phyloP scores from a whole-genome alignment of 2,888 invertebrate species.

The Phymatocera aterrima region DNA sequence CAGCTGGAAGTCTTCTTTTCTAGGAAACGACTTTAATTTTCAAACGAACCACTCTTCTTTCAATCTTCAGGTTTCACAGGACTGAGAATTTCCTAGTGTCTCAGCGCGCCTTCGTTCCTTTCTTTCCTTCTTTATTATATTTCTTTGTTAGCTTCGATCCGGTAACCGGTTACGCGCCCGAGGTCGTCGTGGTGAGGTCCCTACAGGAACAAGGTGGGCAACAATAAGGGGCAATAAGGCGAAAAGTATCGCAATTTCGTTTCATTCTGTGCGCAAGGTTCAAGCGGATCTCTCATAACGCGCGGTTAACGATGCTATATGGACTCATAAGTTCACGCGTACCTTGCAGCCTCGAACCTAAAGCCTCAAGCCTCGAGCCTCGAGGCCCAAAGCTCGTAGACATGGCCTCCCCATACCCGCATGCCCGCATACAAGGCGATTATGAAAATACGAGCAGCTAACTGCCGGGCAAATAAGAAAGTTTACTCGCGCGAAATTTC shows the following conservation, averaged over 20 bases:
- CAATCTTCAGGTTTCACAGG: constrained; percentile 25
- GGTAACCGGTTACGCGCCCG: background rate
- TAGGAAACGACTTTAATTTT: constrained; percentile 38
- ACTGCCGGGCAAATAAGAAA: constrained; percentile 48
- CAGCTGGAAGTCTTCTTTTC: constrained; percentile 23
- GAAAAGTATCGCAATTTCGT: constrained; percentile 48
- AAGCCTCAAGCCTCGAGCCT: constrained; percentile 20
- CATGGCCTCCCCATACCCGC: constrained; percentile 45
- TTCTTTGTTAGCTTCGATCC: background rate
- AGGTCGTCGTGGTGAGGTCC: background rate
- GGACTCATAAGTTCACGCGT: constrained; percentile 44
- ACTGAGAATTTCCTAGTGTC: constrained; percentile 22
- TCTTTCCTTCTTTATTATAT: background rate
- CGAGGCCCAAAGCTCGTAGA: constrained; percentile 13
- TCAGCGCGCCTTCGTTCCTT: background rate
- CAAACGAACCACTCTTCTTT: constrained; percentile 34
- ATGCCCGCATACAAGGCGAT: constrained; percentile 48
- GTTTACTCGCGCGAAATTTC: constrained; percentile 53
- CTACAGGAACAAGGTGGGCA: constrained; percentile 21
- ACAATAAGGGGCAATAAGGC: constrained; percentile 43
- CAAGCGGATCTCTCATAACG: constrained; percentile 45
- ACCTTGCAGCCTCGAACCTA: constrained; percentile 31
- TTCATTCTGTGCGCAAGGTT: constrained; percentile 29
- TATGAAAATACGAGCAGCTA: constrained; percentile 50
- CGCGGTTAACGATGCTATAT: constrained; percentile 48